Percentiles rank a stretch among this genome's conserved stretches.
Conservation (phyloP, 2,113 vertebrate species). For the Caranx melampygus region DNA sequence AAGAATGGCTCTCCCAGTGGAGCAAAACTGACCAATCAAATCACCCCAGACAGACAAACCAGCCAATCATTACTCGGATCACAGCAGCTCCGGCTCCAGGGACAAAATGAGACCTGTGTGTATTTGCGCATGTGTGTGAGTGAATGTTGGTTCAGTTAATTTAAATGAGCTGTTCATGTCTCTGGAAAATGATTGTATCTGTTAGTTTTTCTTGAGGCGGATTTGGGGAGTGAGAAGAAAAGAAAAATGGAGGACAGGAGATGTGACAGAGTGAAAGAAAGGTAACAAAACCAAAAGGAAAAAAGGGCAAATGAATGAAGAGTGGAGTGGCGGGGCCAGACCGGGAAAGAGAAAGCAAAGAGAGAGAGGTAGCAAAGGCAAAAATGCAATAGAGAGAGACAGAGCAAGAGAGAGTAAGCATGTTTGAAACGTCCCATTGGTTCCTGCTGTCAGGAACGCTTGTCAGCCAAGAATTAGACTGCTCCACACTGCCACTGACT, state of each 20-base stretch:
- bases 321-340: conserved; percentile 29
- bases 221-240: conserved; percentile 9
- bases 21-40: conserved; percentile 66
- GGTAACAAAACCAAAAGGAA: conserved; percentile 23
- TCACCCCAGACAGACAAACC: conserved; percentile 39
- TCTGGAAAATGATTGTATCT: conserved; percentile 50
- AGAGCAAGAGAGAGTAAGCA: conserved; percentile 57
- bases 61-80: conserved; percentile 61
- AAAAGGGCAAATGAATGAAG: conserved; percentile 2
- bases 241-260: neutral
- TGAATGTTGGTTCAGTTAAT: conserved; percentile 31
- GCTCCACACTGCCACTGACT: conserved; percentile 73
- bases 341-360: conserved; percentile 4
- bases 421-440: conserved; percentile 75
- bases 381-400: conserved; percentile 54
- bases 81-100: conserved; percentile 37
- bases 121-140: neutral
- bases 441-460: conserved; percentile 74
- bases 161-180: conserved; percentile 51
- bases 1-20: conserved; percentile 61
- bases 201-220: conserved; percentile 44
- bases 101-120: conserved; percentile 37
- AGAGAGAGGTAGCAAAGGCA: conserved; percentile 40
- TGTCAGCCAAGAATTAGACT: conserved; percentile 81
- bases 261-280: conserved; percentile 12